These are phyloP conservation scores for Hestina assimilis DNA, from an alignment of 1,140 invertebrate genomes.

Conservation along the genomic window DNA sequence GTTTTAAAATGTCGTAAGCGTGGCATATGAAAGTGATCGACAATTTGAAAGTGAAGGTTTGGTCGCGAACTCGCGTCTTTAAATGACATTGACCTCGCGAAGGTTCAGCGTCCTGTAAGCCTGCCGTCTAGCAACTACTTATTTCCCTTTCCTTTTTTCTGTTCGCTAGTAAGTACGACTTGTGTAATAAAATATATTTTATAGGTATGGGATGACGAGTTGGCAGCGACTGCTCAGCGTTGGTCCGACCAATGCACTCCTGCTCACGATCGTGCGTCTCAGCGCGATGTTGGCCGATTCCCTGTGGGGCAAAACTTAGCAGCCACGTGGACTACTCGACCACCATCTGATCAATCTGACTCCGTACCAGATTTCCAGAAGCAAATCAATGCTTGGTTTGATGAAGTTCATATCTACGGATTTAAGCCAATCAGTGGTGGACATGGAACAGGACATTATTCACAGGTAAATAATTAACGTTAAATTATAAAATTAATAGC, in stretches of 20 bases:
- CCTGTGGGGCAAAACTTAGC: conserved; percentile 91
- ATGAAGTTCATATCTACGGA: conserved; percentile 86
- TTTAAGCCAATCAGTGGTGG: conserved; percentile 82
- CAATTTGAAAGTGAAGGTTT: conserved; percentile 19
- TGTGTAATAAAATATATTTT: background rate
- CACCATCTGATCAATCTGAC: conserved; percentile 78
- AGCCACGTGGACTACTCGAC: conserved; percentile 86
- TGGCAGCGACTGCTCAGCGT: conserved; percentile 88
- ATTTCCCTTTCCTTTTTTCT: conserved; percentile 21
- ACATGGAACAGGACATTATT: conserved; percentile 87
- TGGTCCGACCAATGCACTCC: conserved; percentile 90
- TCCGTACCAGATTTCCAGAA: conserved; percentile 84
- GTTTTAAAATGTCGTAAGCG: conserved; percentile 5
- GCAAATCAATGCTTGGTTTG: conserved; percentile 88
- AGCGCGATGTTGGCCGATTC: conserved; percentile 83
- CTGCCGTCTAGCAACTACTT: conserved; percentile 3
- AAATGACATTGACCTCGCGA: conserved; percentile 29
- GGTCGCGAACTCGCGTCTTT: background rate
- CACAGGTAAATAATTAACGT: conserved; percentile 87
- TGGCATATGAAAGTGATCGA: conserved; percentile 3
- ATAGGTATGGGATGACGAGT: conserved; percentile 91
- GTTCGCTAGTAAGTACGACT: background rate
- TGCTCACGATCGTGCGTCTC: conserved; percentile 82
- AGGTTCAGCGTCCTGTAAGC: conserved; percentile 26
- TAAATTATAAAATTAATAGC: too few species aligned